Percentiles rank a stretch among this genome's conserved stretches.
Conservation (phyloP, 2,797 vertebrate genomes). For the Channa striata region DNA sequence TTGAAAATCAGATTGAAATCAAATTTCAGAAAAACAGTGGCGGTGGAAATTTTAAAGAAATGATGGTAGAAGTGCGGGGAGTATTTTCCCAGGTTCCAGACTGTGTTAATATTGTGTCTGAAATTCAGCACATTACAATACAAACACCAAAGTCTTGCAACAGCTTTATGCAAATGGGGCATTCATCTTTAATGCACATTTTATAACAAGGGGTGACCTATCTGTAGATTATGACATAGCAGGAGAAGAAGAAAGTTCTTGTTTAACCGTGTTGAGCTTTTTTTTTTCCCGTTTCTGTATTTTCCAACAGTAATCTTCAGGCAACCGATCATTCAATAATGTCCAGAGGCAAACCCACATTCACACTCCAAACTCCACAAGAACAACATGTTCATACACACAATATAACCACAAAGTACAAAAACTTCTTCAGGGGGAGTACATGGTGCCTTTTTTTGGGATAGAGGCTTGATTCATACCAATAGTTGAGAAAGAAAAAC, state of each 20-base stretch:
- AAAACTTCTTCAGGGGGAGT: constrained; percentile 17
- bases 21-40: constrained; percentile 28
- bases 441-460: constrained; percentile 24
- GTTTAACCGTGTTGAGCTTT: constrained; percentile 26
- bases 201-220: constrained; percentile 19
- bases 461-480: constrained; percentile 51
- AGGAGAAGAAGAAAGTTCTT: constrained; percentile 23
- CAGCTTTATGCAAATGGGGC: constrained; percentile 56
- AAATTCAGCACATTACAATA: constrained; percentile 59
- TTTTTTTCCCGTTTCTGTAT: constrained; percentile 47
- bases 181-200: constrained; percentile 64
- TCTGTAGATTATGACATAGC: constrained; percentile 18
- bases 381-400: constrained; percentile 19
- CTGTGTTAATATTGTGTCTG: constrained; percentile 58
- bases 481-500: constrained; percentile 55
- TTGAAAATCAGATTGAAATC: constrained; percentile 25
- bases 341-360: constrained; percentile 38
- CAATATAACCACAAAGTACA: constrained; percentile 28
- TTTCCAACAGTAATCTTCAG: constrained; percentile 33
- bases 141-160: constrained; percentile 36
- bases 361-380: constrained; percentile 33
- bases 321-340: constrained; percentile 50
- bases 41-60: constrained; percentile 16
- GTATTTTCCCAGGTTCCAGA: constrained; percentile 44
- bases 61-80: constrained; percentile 42